Percentiles rank a stretch among this genome's conserved stretches.
Conservation (phyloP, 2,797 vertebrate species). For the Eremophila alpestris region DNA sequence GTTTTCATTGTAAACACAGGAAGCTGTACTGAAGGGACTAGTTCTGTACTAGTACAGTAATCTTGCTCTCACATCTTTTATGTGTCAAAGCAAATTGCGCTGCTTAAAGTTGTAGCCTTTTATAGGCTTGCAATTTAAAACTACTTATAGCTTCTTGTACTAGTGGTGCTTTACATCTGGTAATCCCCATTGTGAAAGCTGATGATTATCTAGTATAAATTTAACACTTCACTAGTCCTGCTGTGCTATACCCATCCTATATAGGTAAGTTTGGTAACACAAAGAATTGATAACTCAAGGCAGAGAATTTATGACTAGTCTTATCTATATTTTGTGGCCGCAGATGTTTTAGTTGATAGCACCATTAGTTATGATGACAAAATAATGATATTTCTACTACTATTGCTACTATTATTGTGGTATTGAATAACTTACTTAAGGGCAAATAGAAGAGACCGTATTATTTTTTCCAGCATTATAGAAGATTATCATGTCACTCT, state of each 20-base stretch:
- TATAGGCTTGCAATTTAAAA: neutral
- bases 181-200: neutral
- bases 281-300: neutral
- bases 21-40: neutral
- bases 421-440: neutral
- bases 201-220: neutral
- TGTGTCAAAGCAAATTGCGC: neutral
- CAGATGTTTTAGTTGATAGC: neutral
- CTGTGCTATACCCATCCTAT: neutral
- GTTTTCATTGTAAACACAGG: neutral
- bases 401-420: neutral
- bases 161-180: neutral
- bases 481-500: neutral
- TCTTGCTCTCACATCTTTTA: neutral
- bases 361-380: neutral
- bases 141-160: neutral
- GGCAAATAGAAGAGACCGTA: neutral
- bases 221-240: neutral
- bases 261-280: neutral
- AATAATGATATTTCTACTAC: neutral
- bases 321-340: neutral
- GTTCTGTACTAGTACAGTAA: neutral
- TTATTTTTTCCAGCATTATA: neutral
- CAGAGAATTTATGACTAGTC: neutral
- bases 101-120: too few species aligned